Evolutionary conservation across 1,140 invertebrate genomes (phyloP), one percentile per base, ranked within the genome.

Genomic region (Thaumetopoea pityocampa): DNA sequence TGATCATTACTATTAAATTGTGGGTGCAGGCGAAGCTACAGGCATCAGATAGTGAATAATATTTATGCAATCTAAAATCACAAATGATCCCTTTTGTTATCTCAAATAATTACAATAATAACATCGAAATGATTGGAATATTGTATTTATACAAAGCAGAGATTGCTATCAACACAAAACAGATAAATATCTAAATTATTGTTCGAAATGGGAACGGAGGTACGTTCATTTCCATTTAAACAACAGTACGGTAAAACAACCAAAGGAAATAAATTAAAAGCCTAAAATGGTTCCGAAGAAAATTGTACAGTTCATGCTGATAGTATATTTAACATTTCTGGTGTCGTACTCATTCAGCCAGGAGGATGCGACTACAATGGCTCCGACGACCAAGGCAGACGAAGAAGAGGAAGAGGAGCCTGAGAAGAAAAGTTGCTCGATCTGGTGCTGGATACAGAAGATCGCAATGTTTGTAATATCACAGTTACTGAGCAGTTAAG

Each of bases 361-460:
- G 58, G 78, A 78, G 9, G 74, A 64, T 14, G 59, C 66, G 4
- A 56, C 54, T 6, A 54, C 69, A 0, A 70, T 73, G 1, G 56
- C 63, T 0, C 46, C 54, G 8, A 36, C 59, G 6, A 57, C 64
- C 4, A 57, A 47, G 16, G 45, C 49, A 2, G 70, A 69, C 8
- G 74, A 80, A 26, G 76, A 78, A 48, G 80, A 81, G 28, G 83
- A 86, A 37, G 78, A 81, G 17, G 71, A 68, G 17, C 58, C 67
- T 0, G 56, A 50, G 12, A 83, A 83, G 53, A 72, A 67, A 16
- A 46, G 70, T 19, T 86, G 85, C 28, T 84, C 78, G 2, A 86
- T 86, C 15, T 86, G 82, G 82, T 86, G 85, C 48, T 86, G 82
- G 82, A 84, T 86, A 27, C 82, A 86, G 48, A 86, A 86, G 56